These are phyloP conservation scores for Rhinolophus sinicus DNA, from an alignment of 2,113 vertebrate species.

Conservation along the genomic window DNA sequence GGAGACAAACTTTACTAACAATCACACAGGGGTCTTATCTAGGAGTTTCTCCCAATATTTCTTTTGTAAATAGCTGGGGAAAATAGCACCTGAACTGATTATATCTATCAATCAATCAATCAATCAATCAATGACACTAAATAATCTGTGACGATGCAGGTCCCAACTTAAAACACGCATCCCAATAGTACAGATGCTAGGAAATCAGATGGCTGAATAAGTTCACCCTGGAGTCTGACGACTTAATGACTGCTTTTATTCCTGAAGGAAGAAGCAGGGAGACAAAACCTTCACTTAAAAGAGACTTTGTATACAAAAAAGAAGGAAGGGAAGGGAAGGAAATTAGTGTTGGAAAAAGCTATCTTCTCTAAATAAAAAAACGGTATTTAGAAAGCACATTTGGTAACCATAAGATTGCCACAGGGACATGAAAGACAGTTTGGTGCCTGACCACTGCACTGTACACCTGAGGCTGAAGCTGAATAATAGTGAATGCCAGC, in stretches of 20 bases:
- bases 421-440: too few relatives aligned
- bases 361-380: constrained; percentile 4
- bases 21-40: neutral
- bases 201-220: neutral
- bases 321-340: neutral
- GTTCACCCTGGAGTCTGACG: neutral
- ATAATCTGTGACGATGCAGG: neutral
- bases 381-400: too few relatives aligned
- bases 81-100: constrained; percentile 28
- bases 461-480: too few relatives aligned
- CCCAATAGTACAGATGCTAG: neutral
- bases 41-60: neutral
- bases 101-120: neutral
- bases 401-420: too few relatives aligned
- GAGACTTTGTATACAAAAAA: neutral
- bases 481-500: too few relatives aligned
- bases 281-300: neutral
- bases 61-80: neutral
- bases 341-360: neutral
- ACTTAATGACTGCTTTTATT: neutral
- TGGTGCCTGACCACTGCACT: too few relatives aligned
- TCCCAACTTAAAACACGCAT: neutral
- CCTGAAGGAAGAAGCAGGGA: neutral
- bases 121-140: neutral
- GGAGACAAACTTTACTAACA: neutral